phyloP scores from a whole-genome alignment of 2,888 invertebrate genomes.

The Phrixothrix hirtus region DNA sequence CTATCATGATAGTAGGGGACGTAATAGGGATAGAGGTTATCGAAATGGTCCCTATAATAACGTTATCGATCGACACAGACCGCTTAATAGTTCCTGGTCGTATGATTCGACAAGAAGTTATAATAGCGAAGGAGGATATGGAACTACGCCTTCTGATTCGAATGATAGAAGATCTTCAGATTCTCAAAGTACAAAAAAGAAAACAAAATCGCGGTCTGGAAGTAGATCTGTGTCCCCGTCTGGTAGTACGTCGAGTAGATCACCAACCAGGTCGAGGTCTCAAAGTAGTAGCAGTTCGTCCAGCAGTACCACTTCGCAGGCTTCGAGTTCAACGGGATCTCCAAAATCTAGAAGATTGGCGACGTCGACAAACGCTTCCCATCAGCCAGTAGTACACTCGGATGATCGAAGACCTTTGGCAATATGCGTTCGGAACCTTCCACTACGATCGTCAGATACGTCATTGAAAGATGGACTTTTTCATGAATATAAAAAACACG shows the following conservation, averaged over 20 bases:
- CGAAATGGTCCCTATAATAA: constrained; percentile 57
- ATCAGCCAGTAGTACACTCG: constrained; percentile 52
- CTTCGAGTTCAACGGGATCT: constrained; percentile 63
- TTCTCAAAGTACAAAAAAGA: constrained; percentile 49
- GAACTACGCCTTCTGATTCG: constrained; percentile 49
- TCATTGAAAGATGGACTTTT: constrained; percentile 96
- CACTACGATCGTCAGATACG: constrained; percentile 87
- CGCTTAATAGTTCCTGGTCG: constrained; percentile 40
- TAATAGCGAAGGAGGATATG: constrained; percentile 53
- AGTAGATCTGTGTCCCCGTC: constrained; percentile 60
- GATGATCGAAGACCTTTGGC: constrained; percentile 81
- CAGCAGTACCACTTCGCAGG: constrained; percentile 67
- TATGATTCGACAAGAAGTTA: constrained; percentile 57
- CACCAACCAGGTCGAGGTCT: constrained; percentile 58
- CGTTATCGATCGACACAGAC: constrained; percentile 43
- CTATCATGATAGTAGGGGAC: constrained; percentile 54
- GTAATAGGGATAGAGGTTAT: constrained; percentile 55
- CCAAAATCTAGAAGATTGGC: constrained; percentile 60
- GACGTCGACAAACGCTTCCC: constrained; percentile 50
- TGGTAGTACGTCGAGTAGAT: constrained; percentile 61
- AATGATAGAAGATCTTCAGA: constrained; percentile 41
- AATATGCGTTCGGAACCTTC: constrained; percentile 89
- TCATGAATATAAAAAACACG: constrained; percentile 98
- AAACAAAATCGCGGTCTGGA: constrained; percentile 57
- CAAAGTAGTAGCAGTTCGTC: constrained; percentile 62